Evolutionary conservation across 1,140 invertebrate species (phyloP).

Genomic region (Paraescarpia echinospica): DNA sequence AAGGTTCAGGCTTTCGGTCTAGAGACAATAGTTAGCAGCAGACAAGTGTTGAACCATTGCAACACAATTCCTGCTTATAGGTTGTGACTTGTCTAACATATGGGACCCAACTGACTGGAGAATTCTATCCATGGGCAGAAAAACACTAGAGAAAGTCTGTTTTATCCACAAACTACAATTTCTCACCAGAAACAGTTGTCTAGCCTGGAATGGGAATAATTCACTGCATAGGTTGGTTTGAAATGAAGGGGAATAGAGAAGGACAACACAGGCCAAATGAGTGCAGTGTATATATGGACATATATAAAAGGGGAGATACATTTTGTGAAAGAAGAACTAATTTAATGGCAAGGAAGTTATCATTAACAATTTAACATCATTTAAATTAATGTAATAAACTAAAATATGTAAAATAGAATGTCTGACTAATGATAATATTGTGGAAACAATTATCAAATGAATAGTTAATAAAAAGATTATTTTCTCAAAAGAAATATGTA

Average conservation of each 20-base stretch:
- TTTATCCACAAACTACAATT: neutral
- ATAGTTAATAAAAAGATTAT: neutral
- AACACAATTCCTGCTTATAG: neutral
- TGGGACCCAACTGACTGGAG: neutral
- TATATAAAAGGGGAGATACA: no score
- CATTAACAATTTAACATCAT: neutral
- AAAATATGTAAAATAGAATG: neutral
- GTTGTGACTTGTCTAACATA: neutral
- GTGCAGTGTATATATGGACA: no score
- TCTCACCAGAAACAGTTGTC: neutral
- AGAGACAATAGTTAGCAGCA: neutral
- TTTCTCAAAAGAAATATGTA: neutral
- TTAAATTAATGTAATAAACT: neutral
- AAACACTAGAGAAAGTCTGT: neutral
- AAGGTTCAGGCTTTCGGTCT: neutral
- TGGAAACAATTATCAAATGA: neutral
- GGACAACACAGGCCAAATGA: no score
- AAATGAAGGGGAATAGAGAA: no score
- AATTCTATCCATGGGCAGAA: neutral
- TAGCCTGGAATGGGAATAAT: neutral
- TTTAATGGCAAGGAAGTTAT: neutral
- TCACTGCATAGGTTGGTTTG: neutral
- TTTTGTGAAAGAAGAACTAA: no score
- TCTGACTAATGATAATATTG: neutral
- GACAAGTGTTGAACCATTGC: neutral